phyloP scores from a whole-genome alignment of 2,888 invertebrate species.

The Pyralis farinalis region DNA sequence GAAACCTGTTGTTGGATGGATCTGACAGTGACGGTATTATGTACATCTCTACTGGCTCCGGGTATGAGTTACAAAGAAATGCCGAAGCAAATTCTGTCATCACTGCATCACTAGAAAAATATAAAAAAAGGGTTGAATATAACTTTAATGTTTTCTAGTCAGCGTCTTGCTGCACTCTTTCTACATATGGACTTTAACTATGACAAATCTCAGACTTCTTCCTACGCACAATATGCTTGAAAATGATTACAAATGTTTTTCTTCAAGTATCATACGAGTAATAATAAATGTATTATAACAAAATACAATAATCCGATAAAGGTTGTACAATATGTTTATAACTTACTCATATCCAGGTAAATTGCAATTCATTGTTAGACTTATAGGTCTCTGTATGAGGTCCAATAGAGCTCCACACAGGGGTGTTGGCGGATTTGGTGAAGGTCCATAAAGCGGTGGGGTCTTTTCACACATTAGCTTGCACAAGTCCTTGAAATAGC shows the following conservation, averaged over 20 bases:
- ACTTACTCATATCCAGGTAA: constrained; percentile 69
- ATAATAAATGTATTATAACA: no score
- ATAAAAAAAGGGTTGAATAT: no score
- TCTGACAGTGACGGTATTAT: constrained; percentile 85
- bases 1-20: constrained; percentile 59
- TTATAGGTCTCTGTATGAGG: constrained; percentile 88
- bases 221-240: no score
- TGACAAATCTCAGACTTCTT: no score
- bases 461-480: constrained; percentile 85
- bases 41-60: constrained; percentile 85
- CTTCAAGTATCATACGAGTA: no score
- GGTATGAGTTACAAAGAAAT: constrained; percentile 84
- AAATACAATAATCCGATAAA: no score
- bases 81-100: constrained; percentile 83
- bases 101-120: constrained; percentile 50
- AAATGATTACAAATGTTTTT: no score
- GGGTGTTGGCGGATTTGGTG: constrained; percentile 86
- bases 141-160: no score
- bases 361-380: constrained; percentile 69
- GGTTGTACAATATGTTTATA: constrained; percentile 2
- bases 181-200: no score
- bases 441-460: constrained; percentile 85
- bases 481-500: constrained; percentile 88
- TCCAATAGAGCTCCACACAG: constrained; percentile 87
- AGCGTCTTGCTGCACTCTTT: no score